Evolutionary conservation across 2,797 vertebrate genomes (phyloP).

Genomic region (Aphelocoma californica): DNA sequence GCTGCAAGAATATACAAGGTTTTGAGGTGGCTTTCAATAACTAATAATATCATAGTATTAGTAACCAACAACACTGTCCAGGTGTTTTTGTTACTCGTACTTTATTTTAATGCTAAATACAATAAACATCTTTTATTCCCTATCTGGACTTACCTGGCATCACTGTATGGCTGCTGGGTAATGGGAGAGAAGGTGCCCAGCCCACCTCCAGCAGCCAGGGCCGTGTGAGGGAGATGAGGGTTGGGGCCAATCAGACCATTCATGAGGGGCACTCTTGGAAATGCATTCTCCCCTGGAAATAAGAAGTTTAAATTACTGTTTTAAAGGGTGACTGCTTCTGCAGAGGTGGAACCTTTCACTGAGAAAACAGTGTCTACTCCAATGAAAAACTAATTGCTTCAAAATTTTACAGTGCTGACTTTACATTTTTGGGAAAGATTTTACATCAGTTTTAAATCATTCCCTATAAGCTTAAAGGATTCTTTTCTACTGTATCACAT

Average conservation of each 20-base stretch:
- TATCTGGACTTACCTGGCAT: slow-evolving; percentile 82
- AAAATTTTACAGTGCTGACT: not conserved
- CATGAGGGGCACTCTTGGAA: slow-evolving; percentile 91
- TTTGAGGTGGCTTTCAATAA: not conserved
- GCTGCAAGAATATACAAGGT: not conserved
- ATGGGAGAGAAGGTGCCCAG: slow-evolving; percentile 85
- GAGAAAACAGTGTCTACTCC: not conserved
- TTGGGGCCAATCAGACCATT: slow-evolving; percentile 92
- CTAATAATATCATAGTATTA: not conserved
- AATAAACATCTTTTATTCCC: not conserved
- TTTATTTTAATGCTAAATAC: not conserved
- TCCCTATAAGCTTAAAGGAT: not conserved
- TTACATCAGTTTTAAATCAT: not conserved
- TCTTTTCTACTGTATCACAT: not conserved
- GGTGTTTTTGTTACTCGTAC: not conserved
- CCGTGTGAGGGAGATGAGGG: slow-evolving; percentile 81
- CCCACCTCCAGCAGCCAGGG: slow-evolving; percentile 83
- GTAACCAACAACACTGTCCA: not conserved
- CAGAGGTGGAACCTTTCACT: not conserved
- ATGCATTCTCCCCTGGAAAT: slow-evolving; percentile 83
- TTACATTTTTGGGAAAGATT: not conserved
- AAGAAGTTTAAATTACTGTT: not conserved
- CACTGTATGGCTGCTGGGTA: slow-evolving; percentile 85
- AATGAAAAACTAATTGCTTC: not conserved
- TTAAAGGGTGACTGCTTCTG: not conserved